Percentiles rank a stretch among this genome's conserved stretches.
Evolutionary conservation across 2,797 vertebrate genomes (phyloP).

Genomic region (Sparidentex hasta): DNA sequence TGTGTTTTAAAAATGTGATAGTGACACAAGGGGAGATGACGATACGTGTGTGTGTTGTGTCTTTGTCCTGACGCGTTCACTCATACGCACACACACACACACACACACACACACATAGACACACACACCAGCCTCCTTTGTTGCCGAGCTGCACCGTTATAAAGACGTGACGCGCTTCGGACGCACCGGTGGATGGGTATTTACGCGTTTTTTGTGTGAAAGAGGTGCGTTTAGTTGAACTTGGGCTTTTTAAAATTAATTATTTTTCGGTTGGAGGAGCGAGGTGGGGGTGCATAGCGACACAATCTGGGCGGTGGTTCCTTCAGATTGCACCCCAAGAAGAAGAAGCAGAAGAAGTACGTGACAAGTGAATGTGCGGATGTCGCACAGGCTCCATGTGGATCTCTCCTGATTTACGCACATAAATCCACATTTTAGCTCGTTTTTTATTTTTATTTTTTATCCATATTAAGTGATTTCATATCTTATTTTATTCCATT

Average conservation of each 20-base stretch:
- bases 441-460: too few species aligned
- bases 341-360: conserved; percentile 21
- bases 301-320: conserved; percentile 84
- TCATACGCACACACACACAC: too few species aligned
- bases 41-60: background rate
- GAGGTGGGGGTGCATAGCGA: conserved; percentile 24
- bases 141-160: conserved; percentile 57
- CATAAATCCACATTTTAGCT: background rate
- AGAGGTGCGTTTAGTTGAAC: background rate
- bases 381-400: conserved; percentile 61
- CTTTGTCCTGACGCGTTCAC: conserved; percentile 50
- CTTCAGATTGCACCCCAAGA: conserved; percentile 45
- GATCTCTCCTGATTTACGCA: conserved; percentile 17
- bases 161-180: conserved; percentile 4
- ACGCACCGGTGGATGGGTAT: background rate
- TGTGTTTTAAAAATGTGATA: too few species aligned
- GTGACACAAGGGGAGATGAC: too few species aligned
- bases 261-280: conserved; percentile 10
- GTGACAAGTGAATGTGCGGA: conserved; percentile 70
- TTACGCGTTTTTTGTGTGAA: background rate
- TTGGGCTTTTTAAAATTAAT: conserved; percentile 30
- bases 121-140: conserved; percentile 71
- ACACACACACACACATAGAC: too few species aligned
- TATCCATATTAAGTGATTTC: fast-evolving
- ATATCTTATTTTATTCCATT: background rate